Percentiles rank a stretch among this genome's conserved stretches.
These are phyloP conservation scores for Actinemys pallida DNA, from an alignment of 2,113 vertebrate species.

Conservation along the genomic window DNA sequence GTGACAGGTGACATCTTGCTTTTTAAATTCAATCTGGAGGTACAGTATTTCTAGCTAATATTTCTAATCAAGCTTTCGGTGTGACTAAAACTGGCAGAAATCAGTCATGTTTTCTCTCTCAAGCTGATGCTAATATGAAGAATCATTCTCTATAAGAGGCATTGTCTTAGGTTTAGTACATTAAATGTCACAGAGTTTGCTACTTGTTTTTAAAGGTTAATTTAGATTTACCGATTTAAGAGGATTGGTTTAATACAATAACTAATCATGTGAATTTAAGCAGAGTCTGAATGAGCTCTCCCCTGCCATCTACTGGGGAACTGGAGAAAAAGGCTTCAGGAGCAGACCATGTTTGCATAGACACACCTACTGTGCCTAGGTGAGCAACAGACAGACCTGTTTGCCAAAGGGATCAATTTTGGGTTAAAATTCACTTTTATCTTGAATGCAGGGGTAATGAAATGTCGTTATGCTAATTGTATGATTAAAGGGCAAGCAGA, in stretches of 20 bases:
- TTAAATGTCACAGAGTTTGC: neutral
- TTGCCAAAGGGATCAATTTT: too few species aligned
- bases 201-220: neutral
- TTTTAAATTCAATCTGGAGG: conserved; percentile 34
- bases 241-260: neutral
- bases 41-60: neutral
- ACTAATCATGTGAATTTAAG: neutral
- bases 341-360: too few species aligned
- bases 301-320: too few species aligned
- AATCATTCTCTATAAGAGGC: neutral
- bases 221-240: neutral
- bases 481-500: too few species aligned
- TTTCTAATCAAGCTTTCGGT: neutral
- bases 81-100: neutral
- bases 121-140: neutral
- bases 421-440: too few species aligned
- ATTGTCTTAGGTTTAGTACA: neutral
- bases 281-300: too few species aligned
- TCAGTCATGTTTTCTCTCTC: neutral
- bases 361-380: too few species aligned
- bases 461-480: too few species aligned
- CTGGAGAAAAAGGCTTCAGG: too few species aligned
- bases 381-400: too few species aligned
- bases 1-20: neutral
- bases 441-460: too few species aligned